Percentiles rank a stretch among this genome's conserved stretches.
These are phyloP conservation scores for honey bee (Apis mellifera) DNA, from an alignment of 1,140 invertebrate genomes.

Conservation along the genomic window Amel_HAv3.1 CM009945.2:3747501-3748000, in stretches of 20 bases:
- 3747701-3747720: slow-evolving; percentile 18
- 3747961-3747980: slow-evolving; percentile 88
- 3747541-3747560: slow-evolving; percentile 91
- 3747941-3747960: slow-evolving; percentile 96
- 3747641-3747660: slow-evolving; percentile 96
- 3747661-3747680: background rate
- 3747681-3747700: background rate
- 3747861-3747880: slow-evolving; percentile 87
- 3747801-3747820: slow-evolving; percentile 94
- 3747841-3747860: slow-evolving; percentile 86
- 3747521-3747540: slow-evolving; percentile 92
- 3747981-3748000: slow-evolving; percentile 3
- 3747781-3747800: slow-evolving; percentile 96
- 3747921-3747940: slow-evolving; percentile 91
- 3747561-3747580: slow-evolving; percentile 92
- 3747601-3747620: slow-evolving; percentile 86
- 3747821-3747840: slow-evolving; percentile 87
- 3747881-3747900: slow-evolving; percentile 94
- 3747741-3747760: slow-evolving; percentile 98
- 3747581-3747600: slow-evolving; percentile 87
- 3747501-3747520: slow-evolving; percentile 89
- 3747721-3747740: slow-evolving; percentile 63
- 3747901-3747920: slow-evolving; percentile 94
- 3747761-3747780: slow-evolving; percentile 95
- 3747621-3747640: slow-evolving; percentile 87